Conservation (phyloP, 2,888 invertebrate genomes). For the Drosophila paramelanica region DNA sequence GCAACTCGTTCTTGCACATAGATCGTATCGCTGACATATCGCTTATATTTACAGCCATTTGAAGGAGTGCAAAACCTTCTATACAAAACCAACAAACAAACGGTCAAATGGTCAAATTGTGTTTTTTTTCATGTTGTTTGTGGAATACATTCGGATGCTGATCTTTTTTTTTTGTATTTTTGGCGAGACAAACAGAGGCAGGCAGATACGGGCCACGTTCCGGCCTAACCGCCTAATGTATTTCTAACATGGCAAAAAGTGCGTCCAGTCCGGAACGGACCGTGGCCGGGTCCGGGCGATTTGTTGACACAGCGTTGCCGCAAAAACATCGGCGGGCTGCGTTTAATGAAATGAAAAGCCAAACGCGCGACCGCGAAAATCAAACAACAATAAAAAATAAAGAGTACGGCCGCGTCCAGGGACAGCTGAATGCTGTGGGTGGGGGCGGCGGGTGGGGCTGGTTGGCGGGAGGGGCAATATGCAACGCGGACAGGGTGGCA, state of each 20-base stretch:
- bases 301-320: slow-evolving; percentile 67
- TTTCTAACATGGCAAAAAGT: slow-evolving; percentile 49
- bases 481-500: slow-evolving; percentile 7
- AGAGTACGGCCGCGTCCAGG: slow-evolving; percentile 17
- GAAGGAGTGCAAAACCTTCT: slow-evolving; percentile 15
- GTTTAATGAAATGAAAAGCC: slow-evolving; percentile 76
- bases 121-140: slow-evolving; percentile 12
- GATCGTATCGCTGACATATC: slow-evolving; percentile 3
- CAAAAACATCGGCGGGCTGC: slow-evolving; percentile 68
- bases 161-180: slow-evolving; percentile 5
- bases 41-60: not conserved
- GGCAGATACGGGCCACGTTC: slow-evolving; percentile 1
- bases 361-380: slow-evolving; percentile 77
- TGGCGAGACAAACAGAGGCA: slow-evolving; percentile 24
- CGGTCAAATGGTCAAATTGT: not conserved
- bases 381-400: slow-evolving; percentile 75
- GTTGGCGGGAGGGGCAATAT: slow-evolving; percentile 10
- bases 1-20: not conserved
- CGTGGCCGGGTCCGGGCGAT: slow-evolving; percentile 34
- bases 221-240: slow-evolving; percentile 30
- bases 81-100: slow-evolving; percentile 32
- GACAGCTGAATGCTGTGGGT: slow-evolving; percentile 12
- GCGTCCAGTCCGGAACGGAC: slow-evolving; percentile 29
- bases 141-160: slow-evolving; percentile 32
- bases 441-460: not conserved